Evolutionary conservation across 2,113 vertebrate genomes (phyloP), one percentile per base, ranked within the genome.

Genomic region (Strix uralensis): DNA sequence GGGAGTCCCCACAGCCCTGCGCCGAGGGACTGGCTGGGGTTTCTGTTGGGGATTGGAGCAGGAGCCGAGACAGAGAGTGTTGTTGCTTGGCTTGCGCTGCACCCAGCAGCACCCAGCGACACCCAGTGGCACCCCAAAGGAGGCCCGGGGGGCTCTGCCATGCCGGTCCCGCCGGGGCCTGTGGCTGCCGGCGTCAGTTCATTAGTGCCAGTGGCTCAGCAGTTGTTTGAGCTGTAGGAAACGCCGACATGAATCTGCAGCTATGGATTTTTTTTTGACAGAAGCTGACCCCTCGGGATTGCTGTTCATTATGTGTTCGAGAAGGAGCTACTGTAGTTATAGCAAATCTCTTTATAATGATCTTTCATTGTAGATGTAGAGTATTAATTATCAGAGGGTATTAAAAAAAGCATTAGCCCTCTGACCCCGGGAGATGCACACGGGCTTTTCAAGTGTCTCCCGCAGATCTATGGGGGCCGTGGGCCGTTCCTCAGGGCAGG

Each of bases 261-360:
- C 86, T 88, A 93, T 94, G 83, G 89, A 94, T 96, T 86, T 96
- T 77, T 29, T 87, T 97, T 74, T 97, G 82, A 96, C 92, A 94
- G 82, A 57, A 67, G 82, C 89, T n/a, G 67, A 97, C 81, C 91
- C 88, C 82, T 79, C 2, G 69, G 95, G 91, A 89, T 26, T 87
- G 91, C 86, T 95, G 72, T 67, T 97, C 81, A 85, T 87, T 89
- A 58, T 21, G 20, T 80, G 90, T 40, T 90, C 6, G 19, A 86
- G 66, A 80, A 87, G 78, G 57, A 97, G 81, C 81, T 77, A 74
- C 84, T 92, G 61, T 63, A 40, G 86, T 92, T 90, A 86, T 27
- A 82, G 71, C 69, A 72, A 93, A 93, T 96, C 83, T 95, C 97
- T 90, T 92, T 86, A 81, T 72, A 95, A 96, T 58, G 88, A 94